Percentiles rank a stretch among this genome's conserved stretches.
These are phyloP conservation scores for Coilia nasus DNA, from an alignment of 2,797 vertebrate species.

Conservation along the genomic window DNA sequence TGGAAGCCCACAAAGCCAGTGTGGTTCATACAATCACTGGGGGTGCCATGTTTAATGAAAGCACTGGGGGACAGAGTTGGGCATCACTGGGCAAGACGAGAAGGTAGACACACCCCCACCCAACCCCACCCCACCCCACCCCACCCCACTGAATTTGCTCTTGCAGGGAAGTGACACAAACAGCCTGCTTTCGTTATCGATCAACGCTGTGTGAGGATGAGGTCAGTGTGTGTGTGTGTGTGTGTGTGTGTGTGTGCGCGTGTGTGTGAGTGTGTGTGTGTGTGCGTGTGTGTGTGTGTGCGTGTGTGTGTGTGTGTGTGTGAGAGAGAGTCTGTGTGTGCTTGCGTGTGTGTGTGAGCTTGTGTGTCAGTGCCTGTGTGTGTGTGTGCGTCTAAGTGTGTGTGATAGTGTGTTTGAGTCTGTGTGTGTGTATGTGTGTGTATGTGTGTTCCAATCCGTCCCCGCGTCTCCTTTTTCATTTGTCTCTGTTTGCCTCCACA, in stretches of 20 bases:
- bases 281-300: slow-evolving; percentile 12
- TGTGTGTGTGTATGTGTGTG: slow-evolving; percentile 40
- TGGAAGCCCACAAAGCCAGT: not conserved
- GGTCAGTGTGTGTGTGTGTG: slow-evolving; percentile 33
- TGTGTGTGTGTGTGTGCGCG: not conserved
- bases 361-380: not conserved
- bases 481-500: slow-evolving; percentile 45
- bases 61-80: not conserved
- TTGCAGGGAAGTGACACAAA: not conserved
- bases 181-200: slow-evolving; percentile 42
- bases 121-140: not conserved
- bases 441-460: not conserved
- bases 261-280: not conserved
- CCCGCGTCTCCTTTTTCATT: slow-evolving; percentile 43
- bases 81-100: not conserved
- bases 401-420: not conserved
- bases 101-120: not conserved
- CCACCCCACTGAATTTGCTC: not conserved
- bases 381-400: not conserved
- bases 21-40: slow-evolving; percentile 4
- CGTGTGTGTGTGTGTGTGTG: slow-evolving; percentile 35
- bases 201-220: slow-evolving; percentile 38
- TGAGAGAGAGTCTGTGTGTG: not conserved
- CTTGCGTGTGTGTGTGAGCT: not conserved
- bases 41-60: slow-evolving; percentile 22